Evolutionary conservation across 2,888 invertebrate species (phyloP).

Genomic region (Rhabditoides inermis): DNA sequence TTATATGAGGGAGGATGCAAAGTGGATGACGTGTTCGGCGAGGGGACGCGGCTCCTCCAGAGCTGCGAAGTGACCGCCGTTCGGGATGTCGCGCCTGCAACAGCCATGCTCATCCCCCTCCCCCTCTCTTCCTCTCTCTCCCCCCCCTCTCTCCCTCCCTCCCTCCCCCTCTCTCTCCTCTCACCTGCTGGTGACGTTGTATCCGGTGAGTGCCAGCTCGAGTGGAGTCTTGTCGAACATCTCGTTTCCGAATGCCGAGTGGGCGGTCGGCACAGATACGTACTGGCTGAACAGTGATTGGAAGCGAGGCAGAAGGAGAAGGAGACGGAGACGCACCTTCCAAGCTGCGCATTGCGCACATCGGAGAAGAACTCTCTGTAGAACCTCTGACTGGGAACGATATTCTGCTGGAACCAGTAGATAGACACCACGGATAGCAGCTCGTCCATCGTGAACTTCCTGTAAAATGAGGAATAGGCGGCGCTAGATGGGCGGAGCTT

Average conservation of each 20-base stretch:
- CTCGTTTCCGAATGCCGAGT: constrained; percentile 70
- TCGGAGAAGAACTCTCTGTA: constrained; percentile 62
- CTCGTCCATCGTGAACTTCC: constrained; percentile 66
- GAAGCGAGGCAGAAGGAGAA: neutral
- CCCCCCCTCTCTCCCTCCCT: neutral
- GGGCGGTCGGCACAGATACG: constrained; percentile 66
- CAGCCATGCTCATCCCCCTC: constrained; percentile 3
- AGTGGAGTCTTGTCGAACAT: constrained; percentile 61
- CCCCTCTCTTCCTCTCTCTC: constrained; percentile 12
- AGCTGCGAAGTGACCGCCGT: neutral
- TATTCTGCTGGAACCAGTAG: constrained; percentile 68
- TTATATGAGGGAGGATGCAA: no score
- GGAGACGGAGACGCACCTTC: constrained; percentile 12
- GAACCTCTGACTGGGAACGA: constrained; percentile 68
- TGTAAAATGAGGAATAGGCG: constrained; percentile 21
- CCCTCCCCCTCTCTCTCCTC: neutral
- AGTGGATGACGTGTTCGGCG: no score
- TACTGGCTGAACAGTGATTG: constrained; percentile 19
- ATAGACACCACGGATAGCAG: constrained; percentile 72
- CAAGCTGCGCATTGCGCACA: constrained; percentile 12
- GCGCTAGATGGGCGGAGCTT: neutral
- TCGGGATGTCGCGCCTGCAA: neutral
- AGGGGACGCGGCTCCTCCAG: no score
- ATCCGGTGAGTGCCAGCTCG: constrained; percentile 61
- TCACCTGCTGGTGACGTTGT: constrained; percentile 60